A percentile compares a stretch with the other conserved stretches of the same genome.
Evolutionary conservation across 1,140 invertebrate species (phyloP).

Genomic region (Lepidurus arcticus): DNA sequence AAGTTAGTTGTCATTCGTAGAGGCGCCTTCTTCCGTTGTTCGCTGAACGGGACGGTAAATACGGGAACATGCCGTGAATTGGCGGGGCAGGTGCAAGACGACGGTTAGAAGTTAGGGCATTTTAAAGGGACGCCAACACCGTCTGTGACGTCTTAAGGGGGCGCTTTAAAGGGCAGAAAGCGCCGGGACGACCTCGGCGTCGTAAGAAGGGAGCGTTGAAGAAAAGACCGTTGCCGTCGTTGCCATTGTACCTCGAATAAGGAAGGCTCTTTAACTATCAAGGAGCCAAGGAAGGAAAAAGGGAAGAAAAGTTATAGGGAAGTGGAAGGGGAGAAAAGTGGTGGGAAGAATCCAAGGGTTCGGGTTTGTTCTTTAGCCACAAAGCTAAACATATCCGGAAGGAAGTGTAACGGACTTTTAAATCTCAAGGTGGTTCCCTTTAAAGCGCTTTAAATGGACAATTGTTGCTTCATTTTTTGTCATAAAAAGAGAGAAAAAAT

Average conservation of each 20-base stretch:
- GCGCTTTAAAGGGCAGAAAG: not conserved
- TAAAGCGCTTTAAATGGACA: not conserved
- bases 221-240: not conserved
- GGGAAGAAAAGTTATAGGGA: not conserved
- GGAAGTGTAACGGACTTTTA: not conserved
- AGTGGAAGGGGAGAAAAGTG: not conserved
- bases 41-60: not conserved
- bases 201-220: not conserved
- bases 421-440: not conserved
- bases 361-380: not conserved
- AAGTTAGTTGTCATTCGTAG: constrained; percentile 11
- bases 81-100: not conserved
- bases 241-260: not conserved
- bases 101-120: not conserved
- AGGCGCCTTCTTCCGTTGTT: not conserved
- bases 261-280: not conserved
- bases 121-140: not conserved
- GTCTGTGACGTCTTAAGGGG: not conserved
- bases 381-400: constrained; percentile 22
- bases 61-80: not conserved
- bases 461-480: not conserved
- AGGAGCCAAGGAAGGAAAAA: not conserved
- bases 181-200: not conserved
- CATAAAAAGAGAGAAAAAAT: too few species aligned
- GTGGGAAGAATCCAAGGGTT: not conserved